phyloP scores from a whole-genome alignment of 92 coral and sea anemone genomes.

The Umimayanthus chanpuru region DNA sequence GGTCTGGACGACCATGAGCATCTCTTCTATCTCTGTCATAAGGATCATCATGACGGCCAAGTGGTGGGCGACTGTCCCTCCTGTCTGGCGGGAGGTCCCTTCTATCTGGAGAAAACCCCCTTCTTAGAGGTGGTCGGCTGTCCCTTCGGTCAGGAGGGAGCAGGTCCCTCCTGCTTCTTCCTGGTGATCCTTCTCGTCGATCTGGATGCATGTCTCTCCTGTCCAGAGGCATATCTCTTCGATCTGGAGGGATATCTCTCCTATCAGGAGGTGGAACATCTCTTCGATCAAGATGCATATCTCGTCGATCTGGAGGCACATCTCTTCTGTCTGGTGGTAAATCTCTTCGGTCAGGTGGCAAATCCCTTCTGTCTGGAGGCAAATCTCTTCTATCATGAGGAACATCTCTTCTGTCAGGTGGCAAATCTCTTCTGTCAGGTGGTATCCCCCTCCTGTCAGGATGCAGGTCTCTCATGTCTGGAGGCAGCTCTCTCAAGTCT shows the following conservation, averaged over 20 bases:
- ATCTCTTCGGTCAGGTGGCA: constrained; percentile 23
- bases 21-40: constrained; percentile 63
- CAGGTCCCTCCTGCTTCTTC: background rate
- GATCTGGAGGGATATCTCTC: background rate
- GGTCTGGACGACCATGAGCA: constrained; percentile 59
- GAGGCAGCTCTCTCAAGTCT: constrained; percentile 24
- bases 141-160: constrained; percentile 26
- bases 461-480: constrained; percentile 32
- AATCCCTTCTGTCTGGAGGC: constrained; percentile 22
- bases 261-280: constrained; percentile 2
- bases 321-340: constrained; percentile 12
- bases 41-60: constrained; percentile 12
- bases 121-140: constrained; percentile 40
- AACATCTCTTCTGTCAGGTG: constrained; percentile 7
- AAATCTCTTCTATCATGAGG: constrained; percentile 32
- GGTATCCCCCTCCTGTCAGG: constrained; percentile 3
- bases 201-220: constrained; percentile 2
- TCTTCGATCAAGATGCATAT: background rate
- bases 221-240: constrained; percentile 3
- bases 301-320: constrained; percentile 11
- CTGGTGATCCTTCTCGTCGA: background rate
- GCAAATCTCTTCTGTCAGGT: background rate
- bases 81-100: constrained; percentile 29
- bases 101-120: constrained; percentile 38
- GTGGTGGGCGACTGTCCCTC: constrained; percentile 23